These are phyloP conservation scores for Eubasilissa splendida DNA, from an alignment of 2,888 invertebrate genomes.

Conservation along the genomic window DNA sequence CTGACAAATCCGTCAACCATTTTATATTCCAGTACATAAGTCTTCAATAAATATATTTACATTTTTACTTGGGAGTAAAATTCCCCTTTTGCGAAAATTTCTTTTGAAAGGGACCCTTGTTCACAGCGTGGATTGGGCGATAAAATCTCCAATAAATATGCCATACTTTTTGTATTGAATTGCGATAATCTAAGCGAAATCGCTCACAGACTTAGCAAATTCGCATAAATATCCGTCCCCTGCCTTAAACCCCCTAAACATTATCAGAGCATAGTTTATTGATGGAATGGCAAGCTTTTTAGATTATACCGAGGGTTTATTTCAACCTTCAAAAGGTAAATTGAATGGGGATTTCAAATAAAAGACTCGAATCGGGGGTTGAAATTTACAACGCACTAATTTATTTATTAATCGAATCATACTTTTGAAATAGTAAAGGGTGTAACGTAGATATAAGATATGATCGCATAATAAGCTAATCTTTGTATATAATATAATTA, in stretches of 20 bases:
- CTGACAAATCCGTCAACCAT: too few species aligned
- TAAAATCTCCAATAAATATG: constrained; percentile 19
- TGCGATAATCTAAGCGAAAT: constrained; percentile 23
- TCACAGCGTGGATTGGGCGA: not conserved
- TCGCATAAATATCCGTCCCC: constrained; percentile 2
- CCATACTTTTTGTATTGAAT: constrained; percentile 21
- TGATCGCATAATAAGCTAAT: too few species aligned
- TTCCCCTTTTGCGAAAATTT: too few species aligned
- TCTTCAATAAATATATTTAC: too few species aligned
- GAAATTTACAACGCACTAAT: too few species aligned
- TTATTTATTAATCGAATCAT: too few species aligned
- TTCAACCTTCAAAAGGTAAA: constrained; percentile 17
- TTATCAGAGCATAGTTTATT: constrained; percentile 22
- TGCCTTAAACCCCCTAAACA: constrained; percentile 2
- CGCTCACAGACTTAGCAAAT: constrained; percentile 9
- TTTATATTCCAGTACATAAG: too few species aligned
- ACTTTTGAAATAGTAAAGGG: too few species aligned
- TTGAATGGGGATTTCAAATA: constrained; percentile 2
- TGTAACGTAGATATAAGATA: too few species aligned
- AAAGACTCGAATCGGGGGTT: not conserved
- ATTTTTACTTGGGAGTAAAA: too few species aligned
- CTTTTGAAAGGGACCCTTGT: too few species aligned
- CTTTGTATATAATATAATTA: too few species aligned
- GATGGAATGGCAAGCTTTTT: not conserved
- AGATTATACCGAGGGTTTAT: constrained; percentile 7